These are phyloP conservation scores for Drosophila miranda DNA, from an alignment of 1,140 invertebrate species.

Conservation along the genomic window DNA sequence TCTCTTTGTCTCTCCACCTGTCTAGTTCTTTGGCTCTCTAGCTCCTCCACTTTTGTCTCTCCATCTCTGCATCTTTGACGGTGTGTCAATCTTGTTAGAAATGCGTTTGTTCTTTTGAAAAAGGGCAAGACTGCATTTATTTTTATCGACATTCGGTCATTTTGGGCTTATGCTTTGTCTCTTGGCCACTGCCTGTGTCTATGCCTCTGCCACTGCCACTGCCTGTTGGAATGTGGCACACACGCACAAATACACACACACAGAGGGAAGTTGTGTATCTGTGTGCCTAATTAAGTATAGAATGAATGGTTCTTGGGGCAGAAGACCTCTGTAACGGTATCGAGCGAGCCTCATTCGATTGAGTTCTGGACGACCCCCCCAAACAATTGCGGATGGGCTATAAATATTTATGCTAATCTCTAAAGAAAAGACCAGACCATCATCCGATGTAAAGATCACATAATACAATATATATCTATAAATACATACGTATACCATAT, in stretches of 20 bases:
- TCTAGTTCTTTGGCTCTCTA: too few species aligned
- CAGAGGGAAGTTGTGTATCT: slow-evolving; percentile 11
- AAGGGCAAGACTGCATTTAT: slow-evolving; percentile 57
- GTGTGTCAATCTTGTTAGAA: slow-evolving; percentile 57
- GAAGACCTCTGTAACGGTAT: slow-evolving; percentile 14
- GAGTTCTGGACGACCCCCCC: slow-evolving; percentile 1
- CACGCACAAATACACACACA: too few species aligned
- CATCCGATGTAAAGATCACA: slow-evolving; percentile 41
- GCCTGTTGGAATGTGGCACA: too few species aligned
- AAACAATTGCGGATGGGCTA: slow-evolving; percentile 40
- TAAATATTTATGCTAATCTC: slow-evolving; percentile 52
- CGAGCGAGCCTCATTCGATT: neutral
- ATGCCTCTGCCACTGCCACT: neutral
- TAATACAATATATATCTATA: slow-evolving; percentile 25
- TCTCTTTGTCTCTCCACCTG: too few species aligned
- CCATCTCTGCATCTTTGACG: slow-evolving; percentile 6
- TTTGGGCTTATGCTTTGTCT: slow-evolving; percentile 53
- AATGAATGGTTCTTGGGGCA: slow-evolving; percentile 14
- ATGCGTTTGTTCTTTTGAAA: slow-evolving; percentile 47
- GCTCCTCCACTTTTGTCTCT: neutral
- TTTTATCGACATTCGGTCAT: slow-evolving; percentile 60
- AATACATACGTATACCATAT: slow-evolving; percentile 17
- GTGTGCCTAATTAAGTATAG: slow-evolving; percentile 46
- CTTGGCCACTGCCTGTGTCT: slow-evolving; percentile 29
- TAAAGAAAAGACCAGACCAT: slow-evolving; percentile 30